Base-by-base conservation (phyloP, 1,140 invertebrate species). In the Pteromalus puparum region DNA sequence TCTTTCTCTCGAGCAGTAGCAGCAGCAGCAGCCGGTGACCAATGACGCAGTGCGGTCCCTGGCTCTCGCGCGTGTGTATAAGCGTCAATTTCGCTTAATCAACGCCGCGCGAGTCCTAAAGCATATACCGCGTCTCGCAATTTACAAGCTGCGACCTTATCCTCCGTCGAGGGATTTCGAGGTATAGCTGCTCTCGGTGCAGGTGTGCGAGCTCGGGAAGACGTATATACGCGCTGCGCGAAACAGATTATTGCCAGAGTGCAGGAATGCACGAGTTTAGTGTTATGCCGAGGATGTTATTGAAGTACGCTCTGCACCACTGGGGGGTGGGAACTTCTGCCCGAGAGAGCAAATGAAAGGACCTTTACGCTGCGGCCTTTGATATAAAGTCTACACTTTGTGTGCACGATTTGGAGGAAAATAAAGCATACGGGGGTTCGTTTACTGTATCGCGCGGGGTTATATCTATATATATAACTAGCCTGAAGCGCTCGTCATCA, bases 61-160 rank as follows among this genome's bases (percentile, higher is more conserved):
- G 18, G 21, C 18, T 53, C 30, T 34, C 6, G 30, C 38, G 38
- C 38, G 38, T 42, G 38, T 42, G 10, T 42, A 34, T 34, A 42
- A 9, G 76, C 67, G 65, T 80, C 78, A 80, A 80, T 80, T 80
- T 80, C 67, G 67, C 30, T 80, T 80, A 80, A 80, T 80, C 65
- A 80, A 70, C 34, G 30, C 9, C 0, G 28, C 48, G 18, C 15
- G n/a, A 26, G 76, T 26, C n/a, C 53, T 10, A 48, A 76, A 76
- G 74, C 34, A 53, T 67, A 61, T 61, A 61, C 21, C 53, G 53
- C 53, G 53, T 61, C 21, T 61, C 53, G 21, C 53, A 61, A 61
- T 61, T 61, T 61, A 61, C 53, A 61, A 61, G 53, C 53, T 61
- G 18, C 53, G 18, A 61, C 18, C 53, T 61, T 61, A 61, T 61